phyloP scores from a whole-genome alignment of 2,797 vertebrate genomes.

The Sciurus carolinensis region DNA sequence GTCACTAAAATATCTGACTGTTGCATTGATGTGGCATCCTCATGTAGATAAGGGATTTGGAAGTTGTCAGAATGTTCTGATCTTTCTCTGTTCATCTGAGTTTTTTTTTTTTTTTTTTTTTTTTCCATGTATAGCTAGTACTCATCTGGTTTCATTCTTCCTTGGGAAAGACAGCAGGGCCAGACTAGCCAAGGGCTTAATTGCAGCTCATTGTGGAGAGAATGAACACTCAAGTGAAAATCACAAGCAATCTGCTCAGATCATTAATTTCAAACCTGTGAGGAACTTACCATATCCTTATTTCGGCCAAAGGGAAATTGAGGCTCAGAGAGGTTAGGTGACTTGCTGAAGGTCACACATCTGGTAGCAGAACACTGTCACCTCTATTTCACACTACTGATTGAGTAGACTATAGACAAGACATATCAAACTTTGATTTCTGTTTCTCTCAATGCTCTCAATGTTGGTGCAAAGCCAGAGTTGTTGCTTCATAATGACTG shows the following conservation, averaged over 20 bases:
- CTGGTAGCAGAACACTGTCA: neutral
- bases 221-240: neutral
- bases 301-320: neutral
- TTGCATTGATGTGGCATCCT: neutral
- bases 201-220: neutral
- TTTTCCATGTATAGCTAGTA: neutral
- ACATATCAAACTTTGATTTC: neutral
- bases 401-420: neutral
- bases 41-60: neutral
- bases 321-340: neutral
- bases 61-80: neutral
- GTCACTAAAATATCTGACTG: neutral
- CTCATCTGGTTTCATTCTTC: constrained; percentile 9
- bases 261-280: neutral
- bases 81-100: neutral
- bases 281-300: neutral
- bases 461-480: neutral
- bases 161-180: neutral
- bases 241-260: neutral
- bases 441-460: neutral
- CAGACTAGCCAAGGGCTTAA: neutral
- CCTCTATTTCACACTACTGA: neutral
- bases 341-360: neutral
- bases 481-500: neutral
- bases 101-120: constrained; percentile 38